phyloP scores from a whole-genome alignment of 1,140 invertebrate species.

The Steinernema khuongi region DNA sequence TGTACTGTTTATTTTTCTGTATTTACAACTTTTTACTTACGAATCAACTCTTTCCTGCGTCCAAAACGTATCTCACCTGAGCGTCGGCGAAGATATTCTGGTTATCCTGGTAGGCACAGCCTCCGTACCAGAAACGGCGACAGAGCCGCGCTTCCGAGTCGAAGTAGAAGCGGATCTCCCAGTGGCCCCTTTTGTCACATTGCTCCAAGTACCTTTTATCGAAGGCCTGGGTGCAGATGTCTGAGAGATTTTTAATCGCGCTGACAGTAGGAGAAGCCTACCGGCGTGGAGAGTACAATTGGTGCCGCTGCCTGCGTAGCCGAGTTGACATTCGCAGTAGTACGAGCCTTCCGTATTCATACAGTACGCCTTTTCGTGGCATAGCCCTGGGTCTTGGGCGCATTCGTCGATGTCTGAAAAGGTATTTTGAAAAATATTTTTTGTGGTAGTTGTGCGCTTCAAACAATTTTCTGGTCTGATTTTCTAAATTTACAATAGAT shows the following conservation, averaged over 20 bases:
- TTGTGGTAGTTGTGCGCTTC: too few species aligned
- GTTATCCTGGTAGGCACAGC: not conserved
- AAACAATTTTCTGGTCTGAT: too few species aligned
- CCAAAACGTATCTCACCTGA: not conserved
- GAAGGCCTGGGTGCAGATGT: conserved; percentile 1
- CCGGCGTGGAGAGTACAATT: not conserved
- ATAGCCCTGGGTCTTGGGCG: not conserved
- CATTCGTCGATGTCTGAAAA: conserved; percentile 7
- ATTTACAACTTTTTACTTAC: too few species aligned
- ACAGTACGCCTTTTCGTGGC: conserved; percentile 7
- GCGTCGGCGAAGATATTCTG: conserved; percentile 5
- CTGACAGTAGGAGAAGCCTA: not conserved
- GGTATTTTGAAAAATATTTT: too few species aligned
- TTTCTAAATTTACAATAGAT: too few species aligned
- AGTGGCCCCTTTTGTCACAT: not conserved
- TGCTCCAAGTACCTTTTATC: not conserved
- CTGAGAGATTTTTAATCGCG: not conserved
- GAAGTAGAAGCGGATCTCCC: conserved; percentile 11
- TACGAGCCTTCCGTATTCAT: not conserved
- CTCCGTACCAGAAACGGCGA: not conserved
- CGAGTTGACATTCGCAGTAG: conserved; percentile 1
- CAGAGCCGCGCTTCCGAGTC: not conserved
- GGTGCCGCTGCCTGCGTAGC: not conserved
- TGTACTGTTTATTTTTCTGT: too few species aligned
- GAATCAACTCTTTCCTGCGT: too few species aligned